Evolutionary conservation across 1,140 invertebrate genomes (phyloP), one percentile per base, ranked within the genome.

Genomic region (Aphelinus atriplicis): DNA sequence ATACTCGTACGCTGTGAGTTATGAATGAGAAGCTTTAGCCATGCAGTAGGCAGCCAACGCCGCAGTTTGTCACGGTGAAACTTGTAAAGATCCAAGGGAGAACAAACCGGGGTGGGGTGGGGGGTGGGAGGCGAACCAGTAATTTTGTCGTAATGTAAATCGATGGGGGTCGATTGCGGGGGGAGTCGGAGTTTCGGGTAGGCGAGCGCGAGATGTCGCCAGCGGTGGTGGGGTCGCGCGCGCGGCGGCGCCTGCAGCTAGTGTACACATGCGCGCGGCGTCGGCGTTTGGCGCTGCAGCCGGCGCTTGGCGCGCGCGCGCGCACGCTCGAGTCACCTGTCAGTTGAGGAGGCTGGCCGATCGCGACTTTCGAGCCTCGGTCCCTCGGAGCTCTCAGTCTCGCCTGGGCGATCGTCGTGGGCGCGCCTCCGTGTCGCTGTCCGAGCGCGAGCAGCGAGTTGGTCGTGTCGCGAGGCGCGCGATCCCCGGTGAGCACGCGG

Each of bases 361-460:
- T 42, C 7, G 6, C 26, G 26, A 7, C 4, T 42, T 7, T 61
- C 26, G 26, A 26, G 26, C 26, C 26, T 26, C 26, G 26, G 26
- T 26, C 26, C 26, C 26, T 26, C 26, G 26, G 26, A 26, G 26
- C 26, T 26, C 3, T 51, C 71, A 73, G 71, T 73, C 71, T 73
- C 53, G 63, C 63, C 62, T 65, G 55, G 63, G 26, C 47, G 51
- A 46, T 73, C 71, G 46, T 65, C 47, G 26, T 26, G 26, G 71
- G 63, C 71, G 71, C 63, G 63, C 10, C 55, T 71, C 57, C 51
- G 50, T 60, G 58, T 43, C 61, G 61, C 4, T 62, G 3, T 10
- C 7, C 43, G 58, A 61, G 43, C 7, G 43, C 7, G 58, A 45
- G 7, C 58, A 45, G 43, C 7, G 43, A 7, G 43, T 7, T 7